Percentiles rank a stretch among this genome's conserved stretches.
Conservation (phyloP, 2,888 invertebrate species). For the Cephus spinipes region DNA sequence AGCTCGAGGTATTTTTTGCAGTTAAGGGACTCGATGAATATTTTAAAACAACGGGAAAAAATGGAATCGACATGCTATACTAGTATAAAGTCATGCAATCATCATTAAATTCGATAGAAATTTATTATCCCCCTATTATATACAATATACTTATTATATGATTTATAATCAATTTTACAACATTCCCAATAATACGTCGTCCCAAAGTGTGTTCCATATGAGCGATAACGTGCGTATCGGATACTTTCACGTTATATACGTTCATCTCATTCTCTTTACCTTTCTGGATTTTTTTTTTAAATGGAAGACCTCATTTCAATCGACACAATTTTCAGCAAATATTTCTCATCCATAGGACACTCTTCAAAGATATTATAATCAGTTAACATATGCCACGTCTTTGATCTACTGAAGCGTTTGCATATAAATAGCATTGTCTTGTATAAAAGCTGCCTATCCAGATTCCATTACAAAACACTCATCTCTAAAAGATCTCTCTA, state of each 20-base stretch:
- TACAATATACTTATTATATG: constrained; percentile 38
- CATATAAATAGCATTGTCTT: constrained; percentile 27
- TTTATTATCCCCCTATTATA: constrained; percentile 39
- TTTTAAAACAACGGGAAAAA: not conserved
- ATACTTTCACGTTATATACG: constrained; percentile 35
- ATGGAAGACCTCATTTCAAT: constrained; percentile 56
- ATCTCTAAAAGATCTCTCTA: constrained; percentile 43
- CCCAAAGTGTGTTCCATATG: not conserved
- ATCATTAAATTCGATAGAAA: constrained; percentile 36
- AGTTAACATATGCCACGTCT: constrained; percentile 20
- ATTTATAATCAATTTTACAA: constrained; percentile 18
- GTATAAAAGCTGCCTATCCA: constrained; percentile 17
- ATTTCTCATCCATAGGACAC: constrained; percentile 39
- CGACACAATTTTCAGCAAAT: constrained; percentile 36
- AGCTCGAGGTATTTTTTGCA: constrained; percentile 23
- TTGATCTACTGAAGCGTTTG: constrained; percentile 25
- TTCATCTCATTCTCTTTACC: constrained; percentile 15
- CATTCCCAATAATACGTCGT: constrained; percentile 17
- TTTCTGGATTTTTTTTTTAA: constrained; percentile 19
- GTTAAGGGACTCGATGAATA: not conserved
- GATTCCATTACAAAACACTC: constrained; percentile 8
- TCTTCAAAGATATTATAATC: not conserved
- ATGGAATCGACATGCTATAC: not conserved
- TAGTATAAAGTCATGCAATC: not conserved
- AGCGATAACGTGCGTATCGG: constrained; percentile 18